These are phyloP conservation scores for Zaprionus kolodkinae DNA, from an alignment of 1,140 invertebrate genomes.

Conservation along the genomic window DNA sequence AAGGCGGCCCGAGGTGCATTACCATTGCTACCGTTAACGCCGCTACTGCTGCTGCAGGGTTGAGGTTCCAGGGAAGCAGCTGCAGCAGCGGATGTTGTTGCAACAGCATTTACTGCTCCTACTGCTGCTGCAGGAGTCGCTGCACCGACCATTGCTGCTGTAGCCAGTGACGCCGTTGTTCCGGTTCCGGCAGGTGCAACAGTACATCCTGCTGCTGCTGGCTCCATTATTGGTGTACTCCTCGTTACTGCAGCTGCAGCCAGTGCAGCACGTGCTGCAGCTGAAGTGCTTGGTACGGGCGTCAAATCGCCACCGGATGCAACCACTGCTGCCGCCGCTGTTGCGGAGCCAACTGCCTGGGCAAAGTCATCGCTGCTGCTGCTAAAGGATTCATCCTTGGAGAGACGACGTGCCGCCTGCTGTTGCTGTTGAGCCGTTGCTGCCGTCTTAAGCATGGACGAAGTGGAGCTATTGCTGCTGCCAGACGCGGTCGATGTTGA, in stretches of 20 bases:
- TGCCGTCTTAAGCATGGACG: slow-evolving; percentile 68
- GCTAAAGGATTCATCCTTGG: slow-evolving; percentile 87
- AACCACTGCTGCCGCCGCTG: slow-evolving; percentile 15
- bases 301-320: slow-evolving; percentile 50
- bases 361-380: slow-evolving; percentile 83
- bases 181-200: slow-evolving; percentile 31
- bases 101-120: not conserved
- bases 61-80: not conserved
- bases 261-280: slow-evolving; percentile 65
- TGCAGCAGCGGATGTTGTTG: not conserved
- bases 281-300: slow-evolving; percentile 73
- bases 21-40: slow-evolving; percentile 2
- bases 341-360: slow-evolving; percentile 1
- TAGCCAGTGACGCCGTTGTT: slow-evolving; percentile 39
- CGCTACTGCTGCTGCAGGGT: not conserved
- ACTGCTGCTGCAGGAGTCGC: slow-evolving; percentile 3
- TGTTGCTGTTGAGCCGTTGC: slow-evolving; percentile 29
- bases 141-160: not conserved
- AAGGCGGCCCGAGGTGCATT: slow-evolving; percentile 29
- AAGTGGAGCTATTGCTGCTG: slow-evolving; percentile 76
- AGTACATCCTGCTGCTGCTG: not conserved
- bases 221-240: not conserved
- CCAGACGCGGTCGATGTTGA: slow-evolving; percentile 71
- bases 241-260: slow-evolving; percentile 24
- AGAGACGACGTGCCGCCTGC: slow-evolving; percentile 84